Evolutionary conservation across 2,888 invertebrate genomes (phyloP), one percentile per base, ranked within the genome.

Genomic region (Diaphora mendica): DNA sequence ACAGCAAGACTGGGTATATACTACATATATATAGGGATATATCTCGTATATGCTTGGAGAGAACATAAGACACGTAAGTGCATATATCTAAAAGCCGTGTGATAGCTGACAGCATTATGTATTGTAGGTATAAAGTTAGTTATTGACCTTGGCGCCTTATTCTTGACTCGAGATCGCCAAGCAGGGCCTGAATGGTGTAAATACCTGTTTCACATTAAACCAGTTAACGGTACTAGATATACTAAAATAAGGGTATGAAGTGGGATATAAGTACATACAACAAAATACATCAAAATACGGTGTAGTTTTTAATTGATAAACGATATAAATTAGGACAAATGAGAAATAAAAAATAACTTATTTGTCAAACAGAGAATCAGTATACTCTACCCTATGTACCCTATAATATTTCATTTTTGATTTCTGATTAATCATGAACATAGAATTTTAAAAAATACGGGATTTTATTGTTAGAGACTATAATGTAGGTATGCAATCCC

Each of bases 81-180:
- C 93, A 74, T 91, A 91, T 91, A 88, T 88, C 89, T 93, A 91
- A 55, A 94, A 94, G 93, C 93, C 84, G 86, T 86, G 85, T 83
- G 82, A 79, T 81, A 80, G 83, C 85, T 82, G 80, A 83, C 81
- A 85, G 86, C 83, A 48, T 65, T 11, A 69, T 70, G 85, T 85
- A 87, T 79, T 68, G 75, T 73, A 72, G 79, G 76, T 77, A 77
- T 83, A 80, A 82, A 82, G 62, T 48, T 65, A 77, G 59, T 75
- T 90, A 93, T 88, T 93, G 92, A 95, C 95, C 95, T 95, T 92
- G 90, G 82, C 88, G 88, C 84, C 89, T 94, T 92, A 95, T 91
- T 95, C 93, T 92, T 91, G 95, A 94, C 93, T 94, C 93, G 95
- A 95, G 94, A 93, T 93, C 95, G 90, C 94, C 93, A 92, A 94